Percentiles rank a stretch among this genome's conserved stretches.
These are phyloP conservation scores for Bugulina stolonifera DNA, from an alignment of 2,888 invertebrate genomes.

Conservation along the genomic window DNA sequence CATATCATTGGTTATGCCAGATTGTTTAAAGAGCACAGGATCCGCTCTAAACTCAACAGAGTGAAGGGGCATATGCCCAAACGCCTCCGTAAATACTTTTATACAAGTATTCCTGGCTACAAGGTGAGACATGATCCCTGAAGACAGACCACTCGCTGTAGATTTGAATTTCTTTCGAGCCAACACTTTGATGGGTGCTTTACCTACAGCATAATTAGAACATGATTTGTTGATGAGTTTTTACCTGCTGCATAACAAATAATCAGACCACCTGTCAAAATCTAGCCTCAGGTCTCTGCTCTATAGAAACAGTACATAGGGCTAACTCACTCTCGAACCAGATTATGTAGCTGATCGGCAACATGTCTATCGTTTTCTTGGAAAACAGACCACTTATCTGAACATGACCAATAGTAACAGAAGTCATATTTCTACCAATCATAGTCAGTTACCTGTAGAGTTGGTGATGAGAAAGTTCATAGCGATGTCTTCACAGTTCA, in stretches of 20 bases:
- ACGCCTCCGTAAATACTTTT: conserved; percentile 70
- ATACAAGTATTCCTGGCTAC: conserved; percentile 84
- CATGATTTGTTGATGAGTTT: too few relatives aligned
- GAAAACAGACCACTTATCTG: too few relatives aligned
- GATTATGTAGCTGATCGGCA: too few relatives aligned
- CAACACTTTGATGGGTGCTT: conserved; percentile 82
- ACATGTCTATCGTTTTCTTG: too few relatives aligned
- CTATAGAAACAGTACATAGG: too few relatives aligned
- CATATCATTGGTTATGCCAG: not conserved
- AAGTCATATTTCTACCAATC: too few relatives aligned
- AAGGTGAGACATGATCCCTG: conserved; percentile 64
- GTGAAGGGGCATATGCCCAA: conserved; percentile 79
- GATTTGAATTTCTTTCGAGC: conserved; percentile 80
- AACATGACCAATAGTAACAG: too few relatives aligned
- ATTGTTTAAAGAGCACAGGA: conserved; percentile 71
- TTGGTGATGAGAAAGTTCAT: conserved; percentile 96
- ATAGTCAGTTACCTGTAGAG: conserved; percentile 66
- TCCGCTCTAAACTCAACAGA: conserved; percentile 89
- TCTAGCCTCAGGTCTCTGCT: too few relatives aligned
- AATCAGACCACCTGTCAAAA: too few relatives aligned
- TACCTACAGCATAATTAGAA: too few relatives aligned
- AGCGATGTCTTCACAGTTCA: conserved; percentile 97
- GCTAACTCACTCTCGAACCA: too few relatives aligned
- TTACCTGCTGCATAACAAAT: too few relatives aligned
- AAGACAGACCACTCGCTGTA: not conserved